Conservation (phyloP, 2,113 vertebrate genomes). For the Edolisoma coerulescens region DNA sequence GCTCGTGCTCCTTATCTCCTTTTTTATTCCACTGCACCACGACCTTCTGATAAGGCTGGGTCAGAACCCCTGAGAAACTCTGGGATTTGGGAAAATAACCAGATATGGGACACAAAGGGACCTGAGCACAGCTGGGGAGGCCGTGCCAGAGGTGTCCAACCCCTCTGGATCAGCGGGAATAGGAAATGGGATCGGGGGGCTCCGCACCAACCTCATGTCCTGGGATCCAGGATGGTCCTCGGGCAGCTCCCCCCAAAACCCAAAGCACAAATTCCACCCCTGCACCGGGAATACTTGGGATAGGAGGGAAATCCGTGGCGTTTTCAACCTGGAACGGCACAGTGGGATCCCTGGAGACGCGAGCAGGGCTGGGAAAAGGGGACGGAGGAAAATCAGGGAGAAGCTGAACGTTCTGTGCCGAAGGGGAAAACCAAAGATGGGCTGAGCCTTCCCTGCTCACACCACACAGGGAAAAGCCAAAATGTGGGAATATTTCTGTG, state of each 20-base stretch:
- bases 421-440: accelerated
- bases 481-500: neutral
- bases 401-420: accelerated
- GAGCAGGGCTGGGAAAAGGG: accelerated
- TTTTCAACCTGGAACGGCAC: accelerated
- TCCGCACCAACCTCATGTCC: accelerated
- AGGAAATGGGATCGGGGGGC: accelerated
- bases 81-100: neutral
- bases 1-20: neutral
- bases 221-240: accelerated
- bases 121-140: neutral
- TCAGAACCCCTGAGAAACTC: neutral
- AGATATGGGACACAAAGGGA: neutral
- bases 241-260: neutral
- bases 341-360: neutral
- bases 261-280: neutral
- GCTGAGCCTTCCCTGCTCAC: neutral
- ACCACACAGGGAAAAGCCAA: accelerated
- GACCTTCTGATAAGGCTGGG: neutral
- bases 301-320: accelerated
- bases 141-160: accelerated
- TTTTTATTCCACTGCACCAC: neutral
- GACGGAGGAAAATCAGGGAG: neutral
- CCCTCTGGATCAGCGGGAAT: accelerated
- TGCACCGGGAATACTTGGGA: accelerated